Conservation (phyloP, 2,797 vertebrate genomes). For the Nothura maculosa region DNA sequence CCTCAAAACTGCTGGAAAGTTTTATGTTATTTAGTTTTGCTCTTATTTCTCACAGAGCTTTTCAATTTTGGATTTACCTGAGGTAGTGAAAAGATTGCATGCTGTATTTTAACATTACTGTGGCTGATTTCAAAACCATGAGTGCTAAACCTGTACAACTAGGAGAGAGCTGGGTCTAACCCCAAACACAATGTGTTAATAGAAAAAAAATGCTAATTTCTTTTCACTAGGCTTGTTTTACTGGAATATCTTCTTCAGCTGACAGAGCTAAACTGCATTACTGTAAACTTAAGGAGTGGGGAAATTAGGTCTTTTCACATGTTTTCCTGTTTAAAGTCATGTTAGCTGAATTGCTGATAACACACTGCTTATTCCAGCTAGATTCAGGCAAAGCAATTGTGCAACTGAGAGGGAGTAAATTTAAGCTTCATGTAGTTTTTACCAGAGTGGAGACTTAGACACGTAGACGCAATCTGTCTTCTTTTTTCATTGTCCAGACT, state of each 20-base stretch:
- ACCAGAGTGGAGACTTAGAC: not conserved
- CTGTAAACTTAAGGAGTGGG: not conserved
- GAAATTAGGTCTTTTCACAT: not conserved
- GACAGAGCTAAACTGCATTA: not conserved
- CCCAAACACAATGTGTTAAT: not conserved
- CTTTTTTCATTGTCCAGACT: not conserved
- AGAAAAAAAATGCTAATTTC: not conserved
- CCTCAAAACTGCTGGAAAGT: not conserved
- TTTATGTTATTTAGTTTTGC: not conserved
- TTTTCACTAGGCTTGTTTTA: not conserved
- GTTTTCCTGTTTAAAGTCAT: not conserved
- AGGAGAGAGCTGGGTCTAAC: not conserved
- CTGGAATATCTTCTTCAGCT: not conserved
- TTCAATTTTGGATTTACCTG: not conserved
- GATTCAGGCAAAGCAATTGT: not conserved
- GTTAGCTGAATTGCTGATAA: not conserved
- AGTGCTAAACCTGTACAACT: not conserved
- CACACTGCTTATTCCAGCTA: not conserved
- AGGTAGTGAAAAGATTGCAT: not conserved
- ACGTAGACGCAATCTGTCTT: fast-evolving
- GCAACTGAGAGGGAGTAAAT: not conserved
- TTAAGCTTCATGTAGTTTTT: not conserved
- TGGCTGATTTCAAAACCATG: not conserved
- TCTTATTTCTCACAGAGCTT: not conserved
- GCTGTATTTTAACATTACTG: not conserved